Evolutionary conservation across 2,113 vertebrate species (phyloP), one percentile per base, ranked within the genome.

Genomic region (Lipophrys pholis): DNA sequence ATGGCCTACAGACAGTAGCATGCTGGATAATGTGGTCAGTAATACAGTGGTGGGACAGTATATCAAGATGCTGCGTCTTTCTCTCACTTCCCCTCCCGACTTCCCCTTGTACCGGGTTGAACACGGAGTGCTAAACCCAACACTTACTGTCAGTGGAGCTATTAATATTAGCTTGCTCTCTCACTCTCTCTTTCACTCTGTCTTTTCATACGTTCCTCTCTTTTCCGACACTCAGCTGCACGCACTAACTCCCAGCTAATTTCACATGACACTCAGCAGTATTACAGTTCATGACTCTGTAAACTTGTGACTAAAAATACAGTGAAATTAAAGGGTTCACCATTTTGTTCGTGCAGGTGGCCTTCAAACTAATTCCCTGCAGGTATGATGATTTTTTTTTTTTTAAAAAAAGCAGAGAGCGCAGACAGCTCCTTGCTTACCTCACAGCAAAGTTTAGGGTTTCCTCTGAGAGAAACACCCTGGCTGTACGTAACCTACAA

Each of bases 11-110:
- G 84, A 82, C 81, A 75, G 80, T 48, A 66, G 66, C 60, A 60
- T 59, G 71, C 76, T 71, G 82, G 79, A 77, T 90, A 90, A 89
- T 87, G 84, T 90, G 87, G 84, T 89, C 76, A 86, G 77, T 87
- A 86, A 87, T 86, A 87, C 86, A 85, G 91, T 87, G 65, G 68
- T 73, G 85, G 81, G 81, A 85, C 77, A 92, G 87, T 92, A 85
- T 86, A 92, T 90, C 83, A 90, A 89, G 80, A 86, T 88, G 87
- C 81, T 81, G 79, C 81, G 89, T 71, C 59, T 91, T 81, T 89
- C 81, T 94, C 90, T 94, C 93, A 94, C 92, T 94, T 94, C 94
- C 94, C 89, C 90, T 89, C 87, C 73, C 69, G 66, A 92, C 92
- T 94, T 94, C 94, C 94, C 90, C 91, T 93, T 86, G 89, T 80